A percentile compares a stretch with the other conserved stretches of the same genome.
These are phyloP conservation scores for Sylvia borin DNA, from an alignment of 2,797 vertebrate species.

Conservation along the genomic window DNA sequence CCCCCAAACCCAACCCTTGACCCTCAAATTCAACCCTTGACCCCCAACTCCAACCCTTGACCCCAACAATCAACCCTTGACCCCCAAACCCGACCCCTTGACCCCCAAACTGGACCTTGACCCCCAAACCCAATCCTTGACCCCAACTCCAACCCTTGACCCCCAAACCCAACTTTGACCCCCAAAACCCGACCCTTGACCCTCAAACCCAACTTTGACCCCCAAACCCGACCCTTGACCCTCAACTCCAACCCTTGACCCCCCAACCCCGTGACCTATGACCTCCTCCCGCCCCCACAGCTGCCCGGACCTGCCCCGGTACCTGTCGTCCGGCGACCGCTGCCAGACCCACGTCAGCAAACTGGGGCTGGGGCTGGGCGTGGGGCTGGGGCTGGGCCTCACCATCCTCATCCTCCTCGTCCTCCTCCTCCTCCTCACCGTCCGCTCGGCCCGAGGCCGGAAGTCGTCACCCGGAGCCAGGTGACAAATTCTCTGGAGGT, in stretches of 20 bases:
- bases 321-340: background rate
- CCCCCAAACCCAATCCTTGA: too few species aligned
- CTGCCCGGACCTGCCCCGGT: background rate
- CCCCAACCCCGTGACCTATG: too few species aligned
- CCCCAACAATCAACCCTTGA: too few species aligned
- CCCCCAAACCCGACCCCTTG: too few species aligned
- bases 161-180: background rate
- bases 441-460: background rate
- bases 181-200: too few species aligned
- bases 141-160: too few species aligned
- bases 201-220: too few species aligned
- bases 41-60: too few species aligned
- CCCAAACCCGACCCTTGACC: background rate
- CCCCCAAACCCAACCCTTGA: too few species aligned
- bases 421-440: background rate
- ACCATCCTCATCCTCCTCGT: background rate
- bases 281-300: background rate
- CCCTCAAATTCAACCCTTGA: too few species aligned
- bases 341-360: background rate
- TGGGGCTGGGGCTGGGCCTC: background rate
- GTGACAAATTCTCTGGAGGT: background rate
- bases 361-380: background rate
- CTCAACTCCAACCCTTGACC: too few species aligned
- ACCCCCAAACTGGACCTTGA: too few species aligned
- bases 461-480: background rate